Evolutionary conservation across 2,888 invertebrate species (phyloP), one percentile per base, ranked within the genome.

Genomic region (Pollenia griseotomentosa): DNA sequence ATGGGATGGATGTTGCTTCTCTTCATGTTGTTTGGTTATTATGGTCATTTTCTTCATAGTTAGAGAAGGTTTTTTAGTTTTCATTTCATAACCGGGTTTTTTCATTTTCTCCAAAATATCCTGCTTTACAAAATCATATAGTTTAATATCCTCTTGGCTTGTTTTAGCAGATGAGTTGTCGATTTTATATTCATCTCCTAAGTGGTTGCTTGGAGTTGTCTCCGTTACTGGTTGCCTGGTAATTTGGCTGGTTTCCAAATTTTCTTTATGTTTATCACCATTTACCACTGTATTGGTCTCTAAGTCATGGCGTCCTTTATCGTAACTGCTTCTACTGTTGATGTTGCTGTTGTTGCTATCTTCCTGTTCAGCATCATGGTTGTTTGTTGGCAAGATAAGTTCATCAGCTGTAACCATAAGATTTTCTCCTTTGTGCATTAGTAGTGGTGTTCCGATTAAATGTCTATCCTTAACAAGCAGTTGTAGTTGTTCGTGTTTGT

Each of bases 401-500:
- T 90, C 91, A 87, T 91, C 91, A 46, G 92, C 90, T 88, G 92
- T 92, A 83, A 92, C 90, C 83, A 92, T 89, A 83, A 92, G 90
- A 90, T 92, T 92, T 88, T 92, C 91, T 90, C 92, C 93, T 88
- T 92, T 92, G 88, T 92, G 92, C 92, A 92, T 92, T 87, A 93
- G 90, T 89, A 93, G 88, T 88, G 92, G 92, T 86, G 92, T 93
- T 75, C 92, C 92, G 92, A 93, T 93, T 90, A 93, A 90, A 90
- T 93, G 93, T 68, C 92, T 91, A 88, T 93, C 91, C 87, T 91
- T 92, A 88, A 92, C 90, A 80, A 92, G 92, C 88, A 92, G 86
- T 89, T 92, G 92, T 87, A 92, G 71, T 61, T 90, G 90, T 71
- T 91, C 89, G 78, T 91, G 92, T 82, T 90, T 90, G 86, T 91